Conservation (phyloP, 2,797 vertebrate species). For the Masticophis lateralis region DNA sequence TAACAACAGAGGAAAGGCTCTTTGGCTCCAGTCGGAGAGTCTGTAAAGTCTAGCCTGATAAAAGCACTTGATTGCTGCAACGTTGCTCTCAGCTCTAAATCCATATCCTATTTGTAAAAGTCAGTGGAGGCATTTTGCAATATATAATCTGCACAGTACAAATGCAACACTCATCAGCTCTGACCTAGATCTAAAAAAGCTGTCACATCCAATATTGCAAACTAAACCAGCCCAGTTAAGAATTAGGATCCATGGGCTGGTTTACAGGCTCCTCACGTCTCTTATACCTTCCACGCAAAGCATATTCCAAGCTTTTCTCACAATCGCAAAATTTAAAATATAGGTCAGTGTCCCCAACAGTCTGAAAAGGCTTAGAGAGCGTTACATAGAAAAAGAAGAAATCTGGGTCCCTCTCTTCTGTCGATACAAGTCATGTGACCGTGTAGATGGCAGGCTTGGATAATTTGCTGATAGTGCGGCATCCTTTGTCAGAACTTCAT, state of each 20-base stretch:
- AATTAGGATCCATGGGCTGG: neutral
- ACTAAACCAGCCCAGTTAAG: neutral
- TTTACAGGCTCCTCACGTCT: neutral
- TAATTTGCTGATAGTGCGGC: neutral
- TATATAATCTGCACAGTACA: neutral
- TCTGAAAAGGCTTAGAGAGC: fast-evolving
- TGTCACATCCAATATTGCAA: slow-evolving; percentile 1
- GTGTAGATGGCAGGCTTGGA: neutral
- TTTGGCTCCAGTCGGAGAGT: neutral
- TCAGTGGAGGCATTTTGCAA: neutral
- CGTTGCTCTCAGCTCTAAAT: fast-evolving
- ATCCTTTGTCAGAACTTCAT: neutral
- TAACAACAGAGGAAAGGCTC: neutral
- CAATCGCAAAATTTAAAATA: neutral
- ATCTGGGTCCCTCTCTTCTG: neutral
- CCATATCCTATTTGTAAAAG: fast-evolving
- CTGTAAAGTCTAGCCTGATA: neutral
- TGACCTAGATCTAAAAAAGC: neutral
- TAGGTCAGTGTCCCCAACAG: neutral
- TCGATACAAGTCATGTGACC: neutral
- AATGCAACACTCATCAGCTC: neutral
- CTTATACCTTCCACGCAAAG: neutral
- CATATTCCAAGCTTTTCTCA: neutral
- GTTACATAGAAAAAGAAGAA: neutral
- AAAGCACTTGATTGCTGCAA: neutral